These are phyloP conservation scores for Vicugna pacos DNA, from an alignment of 2,113 vertebrate species.

Conservation along the genomic window DNA sequence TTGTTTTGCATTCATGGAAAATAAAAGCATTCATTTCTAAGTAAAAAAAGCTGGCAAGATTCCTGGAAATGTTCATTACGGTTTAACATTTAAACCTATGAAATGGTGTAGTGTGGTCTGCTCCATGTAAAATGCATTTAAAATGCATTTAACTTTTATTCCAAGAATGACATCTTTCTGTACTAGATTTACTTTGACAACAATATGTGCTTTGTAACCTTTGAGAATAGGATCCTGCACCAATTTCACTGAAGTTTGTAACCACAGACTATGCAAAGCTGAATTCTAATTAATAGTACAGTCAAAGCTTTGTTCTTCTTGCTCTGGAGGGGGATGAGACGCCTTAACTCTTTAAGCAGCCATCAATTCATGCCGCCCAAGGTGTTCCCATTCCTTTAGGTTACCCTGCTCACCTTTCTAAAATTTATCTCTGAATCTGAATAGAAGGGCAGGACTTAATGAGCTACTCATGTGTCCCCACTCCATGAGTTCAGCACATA, in stretches of 20 bases:
- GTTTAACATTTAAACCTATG: slow-evolving; percentile 54
- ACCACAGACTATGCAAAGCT: slow-evolving; percentile 64
- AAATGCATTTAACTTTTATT: slow-evolving; percentile 54
- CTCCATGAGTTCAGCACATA: background rate
- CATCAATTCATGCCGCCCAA: background rate
- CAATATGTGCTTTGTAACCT: slow-evolving; percentile 75
- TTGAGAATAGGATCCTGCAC: slow-evolving; percentile 67
- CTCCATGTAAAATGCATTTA: slow-evolving; percentile 18
- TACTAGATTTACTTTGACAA: slow-evolving; percentile 53
- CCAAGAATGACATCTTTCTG: slow-evolving; percentile 55
- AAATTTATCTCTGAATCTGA: background rate
- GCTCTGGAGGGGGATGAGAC: background rate
- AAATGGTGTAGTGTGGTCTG: background rate
- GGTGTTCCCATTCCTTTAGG: background rate
- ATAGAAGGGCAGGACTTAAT: background rate
- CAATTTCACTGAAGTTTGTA: slow-evolving; percentile 62
- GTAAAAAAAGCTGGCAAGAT: background rate
- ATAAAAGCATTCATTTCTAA: slow-evolving; percentile 34
- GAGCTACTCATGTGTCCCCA: background rate
- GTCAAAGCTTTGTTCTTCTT: slow-evolving; percentile 69
- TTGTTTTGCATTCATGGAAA: slow-evolving; percentile 55
- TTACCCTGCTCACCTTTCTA: background rate
- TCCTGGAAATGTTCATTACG: background rate
- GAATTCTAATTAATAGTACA: slow-evolving; percentile 75
- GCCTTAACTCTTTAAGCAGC: background rate